These are phyloP conservation scores for Malurus leucopterus DNA, from an alignment of 2,797 vertebrate genomes.

Conservation along the genomic window DNA sequence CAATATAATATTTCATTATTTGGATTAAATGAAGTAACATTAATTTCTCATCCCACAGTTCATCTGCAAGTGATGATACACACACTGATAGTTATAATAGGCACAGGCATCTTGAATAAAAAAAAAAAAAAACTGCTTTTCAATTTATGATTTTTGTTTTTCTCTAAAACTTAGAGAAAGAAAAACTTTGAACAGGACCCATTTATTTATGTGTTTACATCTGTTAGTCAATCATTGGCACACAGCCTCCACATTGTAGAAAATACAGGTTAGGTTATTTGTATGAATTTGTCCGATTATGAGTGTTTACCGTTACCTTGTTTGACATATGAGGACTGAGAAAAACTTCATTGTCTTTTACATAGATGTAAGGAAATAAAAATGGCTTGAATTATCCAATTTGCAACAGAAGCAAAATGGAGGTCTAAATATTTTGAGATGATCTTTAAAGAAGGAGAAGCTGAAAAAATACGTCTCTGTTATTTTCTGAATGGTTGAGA, in stretches of 20 bases:
- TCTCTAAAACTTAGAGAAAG: background rate
- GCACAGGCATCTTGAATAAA: background rate
- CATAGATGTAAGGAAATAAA: background rate
- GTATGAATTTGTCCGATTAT: background rate
- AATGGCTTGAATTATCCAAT: background rate
- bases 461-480: background rate
- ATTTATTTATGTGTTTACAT: background rate
- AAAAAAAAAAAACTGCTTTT: background rate
- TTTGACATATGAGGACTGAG: background rate
- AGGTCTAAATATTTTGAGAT: background rate
- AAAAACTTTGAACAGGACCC: background rate
- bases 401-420: background rate
- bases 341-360: background rate
- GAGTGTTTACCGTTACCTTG: background rate
- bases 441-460: background rate
- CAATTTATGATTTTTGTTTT: background rate
- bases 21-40: background rate
- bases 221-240: background rate
- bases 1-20: background rate
- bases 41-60: background rate
- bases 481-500: background rate
- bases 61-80: rapidly evolving
- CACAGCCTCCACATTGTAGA: background rate
- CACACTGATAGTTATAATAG: background rate
- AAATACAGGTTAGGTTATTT: background rate